Base-by-base conservation (phyloP, 2,113 vertebrate genomes). In the Numida meleagris region DNA sequence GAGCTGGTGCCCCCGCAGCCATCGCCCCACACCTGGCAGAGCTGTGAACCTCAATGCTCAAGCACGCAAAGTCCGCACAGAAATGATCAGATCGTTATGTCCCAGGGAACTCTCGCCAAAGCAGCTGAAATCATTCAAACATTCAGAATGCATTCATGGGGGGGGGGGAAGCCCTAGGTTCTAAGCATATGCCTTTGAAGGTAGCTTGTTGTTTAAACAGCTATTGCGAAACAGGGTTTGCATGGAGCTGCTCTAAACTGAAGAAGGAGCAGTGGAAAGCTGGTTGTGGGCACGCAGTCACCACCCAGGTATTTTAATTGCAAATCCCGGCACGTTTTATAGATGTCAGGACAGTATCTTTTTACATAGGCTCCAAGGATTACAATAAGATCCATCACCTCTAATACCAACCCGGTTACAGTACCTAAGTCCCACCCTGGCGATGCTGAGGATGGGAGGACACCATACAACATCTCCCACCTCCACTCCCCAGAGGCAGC, bases 71-170 rank as follows among this genome's bases (percentile, higher is more conserved):
- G 65, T 24, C 88, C 71, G 25, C 89, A 86, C 8, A 83, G 89
- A 89, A 93, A 88, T 74, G 86, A 93, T 94, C 87, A 6, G 92
- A 67, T 82, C 90, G 88, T 96, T 95, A 96, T 92, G 87, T 94
- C 96, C 97, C 90, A 71, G 72, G 90, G 88, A 93, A n/a, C 53
- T 46, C 91, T 90, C 3, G 88, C 96, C 96, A 97, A 95, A 88
- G 34, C 97, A 97, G 92, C 95, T 97, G 95, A 97, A 97, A 96
- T 79, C 97, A 86, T 86, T 96, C 95, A 96, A 94, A 95, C 89
- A n/a, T 57, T 85, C 89, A 36, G 90, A 76, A 93, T 4, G 24
- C 73, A 68, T 93, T 92, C 66, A 81, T 24, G 34, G 66, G 53
- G 76, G 33, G 67, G 66, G 70, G 50, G 51, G 40, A 53, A 76